Percentiles rank a stretch among this genome's conserved stretches.
Conservation (phyloP, 2,888 invertebrate species). For the Nephrotoma guestfalica region DNA sequence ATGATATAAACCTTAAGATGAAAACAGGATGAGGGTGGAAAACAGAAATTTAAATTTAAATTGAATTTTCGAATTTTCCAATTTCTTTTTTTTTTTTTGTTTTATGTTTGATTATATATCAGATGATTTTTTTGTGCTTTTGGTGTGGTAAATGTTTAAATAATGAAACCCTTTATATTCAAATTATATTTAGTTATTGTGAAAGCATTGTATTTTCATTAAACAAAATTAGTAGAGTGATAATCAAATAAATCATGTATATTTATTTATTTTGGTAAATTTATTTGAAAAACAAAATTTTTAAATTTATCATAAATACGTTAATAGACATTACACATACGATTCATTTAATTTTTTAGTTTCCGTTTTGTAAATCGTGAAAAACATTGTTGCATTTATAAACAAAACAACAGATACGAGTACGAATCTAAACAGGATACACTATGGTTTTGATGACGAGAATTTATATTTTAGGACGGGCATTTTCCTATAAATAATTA, state of each 20-base stretch:
- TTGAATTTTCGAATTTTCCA: not conserved
- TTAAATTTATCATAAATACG: not conserved
- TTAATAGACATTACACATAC: not conserved
- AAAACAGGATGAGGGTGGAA: not conserved
- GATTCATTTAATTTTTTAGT: too few species aligned
- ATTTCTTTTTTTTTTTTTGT: not conserved
- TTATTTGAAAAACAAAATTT: not conserved
- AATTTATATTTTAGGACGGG: too few species aligned
- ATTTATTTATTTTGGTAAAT: not conserved
- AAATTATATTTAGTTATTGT: not conserved
- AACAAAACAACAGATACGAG: too few species aligned
- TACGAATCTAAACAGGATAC: too few species aligned
- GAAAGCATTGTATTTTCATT: not conserved
- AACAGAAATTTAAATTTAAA: not conserved
- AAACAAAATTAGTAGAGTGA: not conserved
- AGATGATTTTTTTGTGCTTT: not conserved
- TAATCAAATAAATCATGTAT: not conserved
- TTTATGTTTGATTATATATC: not conserved
- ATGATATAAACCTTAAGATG: not conserved
- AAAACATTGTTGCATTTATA: too few species aligned
- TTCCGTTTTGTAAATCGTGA: too few species aligned
- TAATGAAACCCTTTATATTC: not conserved
- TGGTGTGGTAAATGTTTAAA: not conserved
- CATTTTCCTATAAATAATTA: too few species aligned
- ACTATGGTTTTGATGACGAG: too few species aligned